phyloP scores from a whole-genome alignment of 2,113 vertebrate genomes.

The Salvelinus alpinus region DNA sequence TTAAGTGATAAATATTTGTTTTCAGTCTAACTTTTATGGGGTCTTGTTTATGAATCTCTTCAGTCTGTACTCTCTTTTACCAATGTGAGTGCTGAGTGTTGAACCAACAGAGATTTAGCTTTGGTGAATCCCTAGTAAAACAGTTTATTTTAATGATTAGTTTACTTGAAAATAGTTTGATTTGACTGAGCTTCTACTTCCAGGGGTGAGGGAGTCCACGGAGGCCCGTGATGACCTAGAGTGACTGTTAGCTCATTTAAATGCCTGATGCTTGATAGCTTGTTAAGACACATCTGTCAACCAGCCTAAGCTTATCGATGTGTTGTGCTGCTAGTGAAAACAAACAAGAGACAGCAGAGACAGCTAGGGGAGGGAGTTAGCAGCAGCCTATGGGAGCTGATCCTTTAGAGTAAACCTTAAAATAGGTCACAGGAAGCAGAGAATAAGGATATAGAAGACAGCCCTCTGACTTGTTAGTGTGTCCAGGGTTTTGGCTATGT shows the following conservation, averaged over 20 bases:
- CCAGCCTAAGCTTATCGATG: slow-evolving; percentile 52
- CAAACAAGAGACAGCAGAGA: slow-evolving; percentile 52
- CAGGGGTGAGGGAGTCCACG: not conserved
- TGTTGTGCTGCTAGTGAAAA: slow-evolving; percentile 41
- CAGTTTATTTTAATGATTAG: not conserved
- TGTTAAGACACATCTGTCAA: slow-evolving; percentile 65
- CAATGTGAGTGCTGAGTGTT: not conserved
- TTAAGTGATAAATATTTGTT: not conserved
- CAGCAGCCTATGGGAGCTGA: slow-evolving; percentile 31
- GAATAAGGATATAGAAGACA: slow-evolving; percentile 22
- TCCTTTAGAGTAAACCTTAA: slow-evolving; percentile 54
- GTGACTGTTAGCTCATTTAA: not conserved
- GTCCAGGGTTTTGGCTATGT: not conserved
- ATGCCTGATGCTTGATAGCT: slow-evolving; percentile 20
- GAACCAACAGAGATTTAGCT: not conserved
- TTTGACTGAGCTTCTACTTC: not conserved
- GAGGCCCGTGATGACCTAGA: not conserved
- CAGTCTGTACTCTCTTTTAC: not conserved
- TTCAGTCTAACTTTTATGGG: not conserved
- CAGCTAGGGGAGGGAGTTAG: slow-evolving; percentile 20
- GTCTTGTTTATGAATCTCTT: not conserved
- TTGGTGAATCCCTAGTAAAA: not conserved
- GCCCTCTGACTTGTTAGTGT: slow-evolving; percentile 27
- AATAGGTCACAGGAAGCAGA: slow-evolving; percentile 57
- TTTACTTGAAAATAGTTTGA: not conserved